These are phyloP conservation scores for Triplophysa tibetana DNA, from an alignment of 2,113 vertebrate species.

Conservation along the genomic window DNA sequence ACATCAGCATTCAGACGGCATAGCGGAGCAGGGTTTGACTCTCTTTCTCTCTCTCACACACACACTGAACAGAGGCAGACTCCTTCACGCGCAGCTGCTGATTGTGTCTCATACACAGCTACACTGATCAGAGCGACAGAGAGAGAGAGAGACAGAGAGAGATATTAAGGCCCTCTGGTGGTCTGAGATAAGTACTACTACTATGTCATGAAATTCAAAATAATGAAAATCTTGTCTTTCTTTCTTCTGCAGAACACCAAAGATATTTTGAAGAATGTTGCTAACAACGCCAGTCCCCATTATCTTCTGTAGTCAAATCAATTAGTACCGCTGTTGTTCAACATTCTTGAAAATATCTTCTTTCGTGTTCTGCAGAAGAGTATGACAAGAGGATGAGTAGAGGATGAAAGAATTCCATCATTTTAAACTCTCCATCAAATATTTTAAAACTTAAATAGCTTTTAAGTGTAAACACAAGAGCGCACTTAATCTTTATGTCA, in stretches of 20 bases:
- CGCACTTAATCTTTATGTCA: background rate
- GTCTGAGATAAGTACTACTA: background rate
- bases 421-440: slow-evolving; percentile 11
- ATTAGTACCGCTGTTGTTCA: no score
- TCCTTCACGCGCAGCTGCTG: background rate
- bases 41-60: slow-evolving; percentile 44
- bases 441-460: slow-evolving; percentile 4
- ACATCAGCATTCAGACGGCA: slow-evolving; percentile 79
- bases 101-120: slow-evolving; percentile 42
- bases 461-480: background rate
- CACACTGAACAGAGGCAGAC: background rate
- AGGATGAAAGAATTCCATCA: no score
- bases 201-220: background rate
- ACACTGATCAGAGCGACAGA: background rate
- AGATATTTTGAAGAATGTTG: no score
- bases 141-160: background rate
- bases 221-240: background rate
- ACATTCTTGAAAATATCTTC: no score
- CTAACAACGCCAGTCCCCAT: no score
- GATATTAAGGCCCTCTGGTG: slow-evolving; percentile 44
- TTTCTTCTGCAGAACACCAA: no score
- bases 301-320: no score
- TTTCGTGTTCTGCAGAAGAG: no score
- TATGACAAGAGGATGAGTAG: no score
- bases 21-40: slow-evolving; percentile 60